Evolutionary conservation across 2,797 vertebrate genomes (phyloP).

Genomic region (Orientallactaga sibirica): DNA sequence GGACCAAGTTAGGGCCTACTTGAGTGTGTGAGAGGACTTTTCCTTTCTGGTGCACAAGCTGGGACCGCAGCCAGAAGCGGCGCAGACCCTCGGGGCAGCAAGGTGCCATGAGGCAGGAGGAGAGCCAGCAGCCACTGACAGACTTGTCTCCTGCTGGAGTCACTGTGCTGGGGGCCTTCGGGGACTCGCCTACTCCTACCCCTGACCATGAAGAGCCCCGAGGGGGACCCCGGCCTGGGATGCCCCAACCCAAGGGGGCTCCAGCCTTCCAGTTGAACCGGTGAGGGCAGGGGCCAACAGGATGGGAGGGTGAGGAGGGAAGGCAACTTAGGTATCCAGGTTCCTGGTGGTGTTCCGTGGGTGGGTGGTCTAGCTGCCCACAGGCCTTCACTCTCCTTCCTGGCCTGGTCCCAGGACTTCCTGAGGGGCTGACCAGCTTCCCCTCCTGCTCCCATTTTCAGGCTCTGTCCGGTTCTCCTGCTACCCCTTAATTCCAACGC

Average conservation of each 20-base stretch:
- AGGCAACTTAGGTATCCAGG: not conserved
- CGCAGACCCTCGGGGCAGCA: slow-evolving; percentile 89
- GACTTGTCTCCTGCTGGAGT: slow-evolving; percentile 89
- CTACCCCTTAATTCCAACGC: slow-evolving; percentile 40
- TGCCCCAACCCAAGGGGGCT: slow-evolving; percentile 82
- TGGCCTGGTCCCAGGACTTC: not conserved
- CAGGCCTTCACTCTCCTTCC: not conserved
- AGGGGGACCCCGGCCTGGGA: slow-evolving; percentile 82
- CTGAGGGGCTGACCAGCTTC: not conserved
- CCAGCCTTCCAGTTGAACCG: slow-evolving; percentile 90
- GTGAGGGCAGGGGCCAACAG: slow-evolving; percentile 80
- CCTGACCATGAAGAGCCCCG: slow-evolving; percentile 85
- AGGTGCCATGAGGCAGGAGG: slow-evolving; percentile 87
- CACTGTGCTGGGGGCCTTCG: slow-evolving; percentile 89
- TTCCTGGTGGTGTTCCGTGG: not conserved
- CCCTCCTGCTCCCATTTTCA: slow-evolving; percentile 25
- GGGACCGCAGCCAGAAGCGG: slow-evolving; percentile 90
- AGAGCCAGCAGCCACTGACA: slow-evolving; percentile 89
- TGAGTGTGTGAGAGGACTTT: slow-evolving; percentile 37
- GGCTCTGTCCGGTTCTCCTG: slow-evolving; percentile 51
- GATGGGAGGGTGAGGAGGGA: not conserved
- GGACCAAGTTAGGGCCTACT: not conserved
- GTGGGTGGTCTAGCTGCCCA: slow-evolving; percentile 13
- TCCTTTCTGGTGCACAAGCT: slow-evolving; percentile 80
- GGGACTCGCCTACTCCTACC: slow-evolving; percentile 84